Base-by-base conservation (phyloP, 2,113 vertebrate species). In the Abramis brama region DNA sequence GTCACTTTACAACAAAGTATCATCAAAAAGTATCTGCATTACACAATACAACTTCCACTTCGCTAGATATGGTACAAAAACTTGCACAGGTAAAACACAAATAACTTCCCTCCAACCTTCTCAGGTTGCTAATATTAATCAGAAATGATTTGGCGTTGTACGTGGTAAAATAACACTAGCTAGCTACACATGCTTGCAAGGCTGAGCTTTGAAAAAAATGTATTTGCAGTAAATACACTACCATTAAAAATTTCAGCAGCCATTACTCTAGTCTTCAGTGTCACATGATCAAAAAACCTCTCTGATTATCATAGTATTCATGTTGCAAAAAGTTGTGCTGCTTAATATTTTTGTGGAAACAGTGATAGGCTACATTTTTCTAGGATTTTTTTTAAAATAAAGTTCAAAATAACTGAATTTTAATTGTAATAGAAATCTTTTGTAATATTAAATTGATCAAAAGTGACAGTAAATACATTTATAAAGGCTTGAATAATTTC, bases 401-500 rank as follows among this genome's bases (percentile, higher is more conserved):
- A 66, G 62, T 66, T 66, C 13, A 30, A 66, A 30, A 66, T 13
- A 33, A 66, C 27, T 8, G 27, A 2, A 15, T 43, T 17, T 33
- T 33, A 66, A 33, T 66, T 33, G 64, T 17, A 66, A 66, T 8
- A 30, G 13, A 25, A 30, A 30, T 33, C 17, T 13, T 33, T 66
- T 30, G 13, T 66, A 66, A 66, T 27, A 50, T 50, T 50, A 50
- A 50, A 15, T 15, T 50, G 47, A 15, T 50, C 47, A 50, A 50
- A 50, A 50, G 47, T 50, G 47, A 50, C 47, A 15, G 47, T 50
- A 50, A 50, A 50, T 13, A 15, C 47, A 50, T 5, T 5, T 50
- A 5, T 50, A 36, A 68, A 68, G 33, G 66, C 27, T 68, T 68
- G 43, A 79, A 43, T 79, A 17, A 43, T 79, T 43, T 62, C 77